Evolutionary conservation across 2,797 vertebrate species (phyloP), one percentile per base, ranked within the genome.

Genomic region (Anniella stebbinsi): DNA sequence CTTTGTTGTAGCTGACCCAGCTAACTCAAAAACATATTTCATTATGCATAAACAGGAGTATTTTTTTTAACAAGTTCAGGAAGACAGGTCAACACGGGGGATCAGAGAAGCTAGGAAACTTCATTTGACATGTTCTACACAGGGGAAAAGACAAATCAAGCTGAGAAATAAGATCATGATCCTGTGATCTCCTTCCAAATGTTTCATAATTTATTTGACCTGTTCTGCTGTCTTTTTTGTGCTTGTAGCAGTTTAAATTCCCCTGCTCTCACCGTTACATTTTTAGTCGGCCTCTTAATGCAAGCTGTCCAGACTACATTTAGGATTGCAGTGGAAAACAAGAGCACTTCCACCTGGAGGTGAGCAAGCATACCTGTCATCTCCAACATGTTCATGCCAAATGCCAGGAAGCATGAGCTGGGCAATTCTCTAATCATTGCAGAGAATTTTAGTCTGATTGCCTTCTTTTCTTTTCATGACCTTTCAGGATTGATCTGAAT

Each of bases 351-450:
- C 0, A 13, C n/a, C 1, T 36, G 80, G 75, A 93, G 15, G 4
- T 13, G 75, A 41, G 1, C 15, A 23, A 67, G 0, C 2, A 6
- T 2, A 36, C 63, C 12, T 0, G 0, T 75, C 25, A 84, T 5
- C 54, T 0, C 28, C 0, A 76, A 0, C 0, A 10, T 13, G 0
- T 0, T 85, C 4, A 51, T 63, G 54, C 30, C 4, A 88, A 33
- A 2, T 0, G 0, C 7, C n/a, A 4, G 30, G n/a, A 70, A 85
- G 63, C 88, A 78, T 25, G 48, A 85, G 2, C 5, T 33, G 76
- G 7, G 1, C 33, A 33, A 73, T 0, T n/a, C 1, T 45, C 30
- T 77, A 25, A 86, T 78, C 63, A 51, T 83, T 89, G 76, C 41
- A 51, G 41, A 60, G 21, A 18, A 36, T 84, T 41, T 63, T 88